These are phyloP conservation scores for Agrenia bidenticulata DNA, from an alignment of 2,888 invertebrate species.

Conservation along the genomic window DNA sequence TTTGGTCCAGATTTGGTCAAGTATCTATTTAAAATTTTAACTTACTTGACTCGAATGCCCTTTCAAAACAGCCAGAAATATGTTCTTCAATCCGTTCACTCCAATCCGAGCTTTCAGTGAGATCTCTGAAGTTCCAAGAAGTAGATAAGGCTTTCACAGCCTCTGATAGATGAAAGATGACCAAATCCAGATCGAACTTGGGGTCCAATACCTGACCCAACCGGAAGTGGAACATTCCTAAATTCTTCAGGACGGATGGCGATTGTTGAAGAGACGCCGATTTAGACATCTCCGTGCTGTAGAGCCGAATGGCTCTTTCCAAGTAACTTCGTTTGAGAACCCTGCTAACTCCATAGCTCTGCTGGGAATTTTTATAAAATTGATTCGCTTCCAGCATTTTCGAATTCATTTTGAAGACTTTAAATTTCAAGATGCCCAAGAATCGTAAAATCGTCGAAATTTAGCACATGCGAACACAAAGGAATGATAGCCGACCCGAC, in stretches of 20 bases:
- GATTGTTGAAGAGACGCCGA: background rate
- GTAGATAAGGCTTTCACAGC: background rate
- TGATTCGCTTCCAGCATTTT: background rate
- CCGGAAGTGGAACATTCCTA: conserved; percentile 21
- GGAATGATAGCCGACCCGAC: too few relatives aligned
- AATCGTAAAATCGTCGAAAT: too few relatives aligned
- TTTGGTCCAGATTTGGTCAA: background rate
- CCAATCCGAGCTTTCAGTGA: background rate
- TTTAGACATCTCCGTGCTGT: background rate
- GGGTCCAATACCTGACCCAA: conserved; percentile 14
- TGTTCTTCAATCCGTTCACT: background rate
- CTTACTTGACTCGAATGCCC: conserved; percentile 16
- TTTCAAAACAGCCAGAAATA: conserved; percentile 6
- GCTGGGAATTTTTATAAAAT: background rate
- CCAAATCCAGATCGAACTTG: background rate
- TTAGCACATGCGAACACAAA: too few relatives aligned
- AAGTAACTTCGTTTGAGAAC: conserved; percentile 4
- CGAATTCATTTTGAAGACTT: conserved; percentile 1
- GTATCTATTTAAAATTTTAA: background rate
- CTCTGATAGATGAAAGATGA: conserved; percentile 4
- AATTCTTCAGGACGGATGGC: conserved; percentile 11
- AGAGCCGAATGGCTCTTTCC: conserved; percentile 17
- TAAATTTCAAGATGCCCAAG: too few relatives aligned
- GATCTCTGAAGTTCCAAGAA: background rate
- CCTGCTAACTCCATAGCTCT: background rate